These are phyloP conservation scores for Parasteatoda lunata DNA, from an alignment of 2,888 invertebrate species.

Conservation along the genomic window DNA sequence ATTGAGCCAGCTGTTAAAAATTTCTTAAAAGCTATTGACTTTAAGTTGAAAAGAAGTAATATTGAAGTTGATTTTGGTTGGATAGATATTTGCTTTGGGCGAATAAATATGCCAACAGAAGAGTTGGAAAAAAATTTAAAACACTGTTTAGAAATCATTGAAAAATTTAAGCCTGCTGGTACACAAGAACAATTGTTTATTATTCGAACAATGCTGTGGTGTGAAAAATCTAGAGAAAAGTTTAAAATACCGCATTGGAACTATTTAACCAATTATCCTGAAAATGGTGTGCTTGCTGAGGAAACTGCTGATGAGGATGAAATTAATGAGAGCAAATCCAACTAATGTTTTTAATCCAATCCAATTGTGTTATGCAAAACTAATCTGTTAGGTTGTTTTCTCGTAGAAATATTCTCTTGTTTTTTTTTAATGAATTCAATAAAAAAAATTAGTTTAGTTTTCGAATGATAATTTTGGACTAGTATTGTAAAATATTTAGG, in stretches of 20 bases:
- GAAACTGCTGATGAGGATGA: slow-evolving; percentile 20
- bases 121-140: slow-evolving; percentile 84
- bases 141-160: slow-evolving; percentile 80
- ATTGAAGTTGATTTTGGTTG: slow-evolving; percentile 81
- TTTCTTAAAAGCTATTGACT: slow-evolving; percentile 83
- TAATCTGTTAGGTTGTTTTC: no score
- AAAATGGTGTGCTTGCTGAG: slow-evolving; percentile 36
- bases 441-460: no score
- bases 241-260: slow-evolving; percentile 58
- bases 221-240: slow-evolving; percentile 32
- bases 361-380: no score
- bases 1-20: slow-evolving; percentile 79
- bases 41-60: slow-evolving; percentile 80
- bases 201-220: slow-evolving; percentile 32
- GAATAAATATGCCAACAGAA: slow-evolving; percentile 81
- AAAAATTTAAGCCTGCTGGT: slow-evolving; percentile 78
- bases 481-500: no score
- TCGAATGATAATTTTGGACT: no score
- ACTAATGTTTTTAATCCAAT: no score
- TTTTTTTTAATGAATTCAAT: no score
- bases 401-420: no score
- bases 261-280: slow-evolving; percentile 52
- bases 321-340: background rate
- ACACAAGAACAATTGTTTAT: slow-evolving; percentile 38
- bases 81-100: slow-evolving; percentile 66